phyloP scores from a whole-genome alignment of 2,888 invertebrate genomes.

The Apamea epomidion region DNA sequence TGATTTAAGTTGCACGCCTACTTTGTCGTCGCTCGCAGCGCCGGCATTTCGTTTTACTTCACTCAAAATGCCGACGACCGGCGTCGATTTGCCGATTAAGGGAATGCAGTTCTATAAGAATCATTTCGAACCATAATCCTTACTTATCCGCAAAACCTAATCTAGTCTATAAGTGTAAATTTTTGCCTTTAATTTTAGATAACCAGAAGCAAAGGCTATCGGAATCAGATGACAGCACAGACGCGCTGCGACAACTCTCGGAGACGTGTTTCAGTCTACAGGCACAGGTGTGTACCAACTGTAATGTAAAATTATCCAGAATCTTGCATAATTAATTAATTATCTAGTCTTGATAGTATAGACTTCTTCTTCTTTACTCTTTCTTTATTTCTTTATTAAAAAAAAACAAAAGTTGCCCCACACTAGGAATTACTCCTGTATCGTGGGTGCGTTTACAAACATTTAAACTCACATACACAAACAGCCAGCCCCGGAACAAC shows the following conservation, averaged over 20 bases:
- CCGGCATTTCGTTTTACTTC: neutral
- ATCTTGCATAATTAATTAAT: too few relatives aligned
- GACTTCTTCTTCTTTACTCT: too few relatives aligned
- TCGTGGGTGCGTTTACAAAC: too few relatives aligned
- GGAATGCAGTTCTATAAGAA: neutral
- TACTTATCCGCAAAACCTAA: neutral
- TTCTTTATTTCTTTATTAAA: too few relatives aligned
- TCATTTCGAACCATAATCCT: neutral
- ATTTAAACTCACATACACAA: too few relatives aligned
- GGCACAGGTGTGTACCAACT: constrained; percentile 90
- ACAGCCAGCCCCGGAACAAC: too few relatives aligned
- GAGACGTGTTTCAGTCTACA: constrained; percentile 94
- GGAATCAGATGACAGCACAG: constrained; percentile 82
- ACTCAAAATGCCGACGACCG: neutral
- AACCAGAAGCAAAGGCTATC: constrained; percentile 75
- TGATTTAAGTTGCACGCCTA: neutral
- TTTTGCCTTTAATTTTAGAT: constrained; percentile 69
- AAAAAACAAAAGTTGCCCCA: too few relatives aligned
- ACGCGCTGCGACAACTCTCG: constrained; percentile 93
- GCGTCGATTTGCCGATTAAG: neutral
- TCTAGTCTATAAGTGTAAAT: neutral
- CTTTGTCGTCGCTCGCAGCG: too few relatives aligned
- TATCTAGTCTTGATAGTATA: neutral
- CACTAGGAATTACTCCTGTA: too few relatives aligned
- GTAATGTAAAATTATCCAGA: neutral